Evolutionary conservation across 2,113 vertebrate species (phyloP).

Genomic region (Leucoraja erinaceus): DNA sequence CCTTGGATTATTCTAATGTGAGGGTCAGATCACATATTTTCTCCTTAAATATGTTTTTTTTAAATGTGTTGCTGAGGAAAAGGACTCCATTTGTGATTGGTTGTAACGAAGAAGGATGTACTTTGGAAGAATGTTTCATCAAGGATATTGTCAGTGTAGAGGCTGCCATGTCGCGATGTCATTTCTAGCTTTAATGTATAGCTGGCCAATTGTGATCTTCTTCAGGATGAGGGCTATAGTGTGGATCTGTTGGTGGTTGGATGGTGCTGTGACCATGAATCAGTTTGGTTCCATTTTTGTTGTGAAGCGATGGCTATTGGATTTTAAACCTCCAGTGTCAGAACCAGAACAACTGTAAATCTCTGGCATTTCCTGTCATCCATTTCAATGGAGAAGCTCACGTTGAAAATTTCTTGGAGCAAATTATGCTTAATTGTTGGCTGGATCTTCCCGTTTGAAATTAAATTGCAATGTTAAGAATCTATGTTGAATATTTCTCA

Average conservation of each 20-base stretch:
- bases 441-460: neutral
- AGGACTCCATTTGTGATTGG: neutral
- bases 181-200: constrained; percentile 41
- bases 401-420: neutral
- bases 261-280: neutral
- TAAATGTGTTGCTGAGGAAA: neutral
- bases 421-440: neutral
- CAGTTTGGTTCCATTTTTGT: neutral
- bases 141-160: constrained; percentile 43
- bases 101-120: neutral
- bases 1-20: neutral
- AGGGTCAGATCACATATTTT: neutral
- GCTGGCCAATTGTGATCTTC: neutral
- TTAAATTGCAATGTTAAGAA: neutral
- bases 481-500: neutral
- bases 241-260: neutral
- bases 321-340: neutral
- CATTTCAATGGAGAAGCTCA: neutral
- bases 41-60: neutral
- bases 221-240: neutral
- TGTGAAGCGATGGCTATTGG: no score
- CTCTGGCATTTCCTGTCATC: neutral
- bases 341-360: neutral
- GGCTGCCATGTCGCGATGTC: constrained; percentile 49
- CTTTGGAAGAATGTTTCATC: neutral